Evolutionary conservation across 1,140 invertebrate genomes (phyloP).

Genomic region (honey bee (Apis mellifera)): Amel_HAv3.1 CM009941.2:3693001-3693500

Average conservation of each 20-base stretch:
- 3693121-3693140: neutral
- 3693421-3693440: neutral
- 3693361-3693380: neutral
- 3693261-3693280: conserved; percentile 32
- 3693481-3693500: neutral
- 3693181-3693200: neutral
- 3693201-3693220: neutral
- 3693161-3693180: neutral
- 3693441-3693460: neutral
- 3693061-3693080: too few relatives aligned
- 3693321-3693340: neutral
- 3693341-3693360: neutral
- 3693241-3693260: conserved; percentile 59
- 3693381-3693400: neutral
- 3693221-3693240: neutral
- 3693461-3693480: neutral
- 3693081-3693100: too few relatives aligned
- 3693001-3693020: neutral
- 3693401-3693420: accelerated
- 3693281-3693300: conserved; percentile 1
- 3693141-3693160: neutral
- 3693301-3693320: neutral
- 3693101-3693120: neutral
- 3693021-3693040: neutral
- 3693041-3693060: neutral